phyloP scores from a whole-genome alignment of 2,113 vertebrate genomes.

The Plecotus auritus region DNA sequence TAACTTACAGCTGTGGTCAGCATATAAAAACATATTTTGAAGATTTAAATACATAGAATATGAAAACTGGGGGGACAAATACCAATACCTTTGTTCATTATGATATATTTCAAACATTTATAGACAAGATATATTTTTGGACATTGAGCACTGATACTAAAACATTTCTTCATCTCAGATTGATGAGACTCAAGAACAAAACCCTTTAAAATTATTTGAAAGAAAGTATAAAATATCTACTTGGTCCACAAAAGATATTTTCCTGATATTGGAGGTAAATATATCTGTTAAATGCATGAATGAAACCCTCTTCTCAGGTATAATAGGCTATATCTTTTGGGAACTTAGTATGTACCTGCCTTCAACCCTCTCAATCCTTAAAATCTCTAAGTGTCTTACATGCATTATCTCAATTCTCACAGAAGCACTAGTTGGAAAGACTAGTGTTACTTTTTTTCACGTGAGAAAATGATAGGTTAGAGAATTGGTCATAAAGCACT shows the following conservation, averaged over 20 bases:
- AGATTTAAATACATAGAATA: background rate
- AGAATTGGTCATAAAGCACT: background rate
- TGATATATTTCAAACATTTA: constrained; percentile 11
- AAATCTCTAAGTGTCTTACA: background rate
- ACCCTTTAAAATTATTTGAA: constrained; percentile 34
- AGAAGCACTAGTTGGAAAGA: background rate
- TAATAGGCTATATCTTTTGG: background rate
- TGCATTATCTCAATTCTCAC: background rate
- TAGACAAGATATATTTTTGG: background rate
- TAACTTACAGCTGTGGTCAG: background rate
- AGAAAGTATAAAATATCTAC: background rate
- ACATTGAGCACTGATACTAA: background rate
- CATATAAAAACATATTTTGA: background rate
- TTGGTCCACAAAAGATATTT: constrained; percentile 6
- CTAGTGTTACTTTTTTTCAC: background rate
- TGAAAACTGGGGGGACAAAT: background rate
- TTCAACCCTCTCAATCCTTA: background rate
- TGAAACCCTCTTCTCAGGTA: background rate
- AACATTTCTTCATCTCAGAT: background rate
- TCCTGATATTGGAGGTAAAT: background rate
- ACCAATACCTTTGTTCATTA: background rate
- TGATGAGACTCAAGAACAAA: constrained; percentile 25
- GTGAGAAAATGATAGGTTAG: background rate
- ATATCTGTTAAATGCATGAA: background rate
- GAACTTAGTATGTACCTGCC: background rate